Evolutionary conservation across 2,797 vertebrate genomes (phyloP), one percentile per base, ranked within the genome.

Genomic region (Sus cebifrons): DNA sequence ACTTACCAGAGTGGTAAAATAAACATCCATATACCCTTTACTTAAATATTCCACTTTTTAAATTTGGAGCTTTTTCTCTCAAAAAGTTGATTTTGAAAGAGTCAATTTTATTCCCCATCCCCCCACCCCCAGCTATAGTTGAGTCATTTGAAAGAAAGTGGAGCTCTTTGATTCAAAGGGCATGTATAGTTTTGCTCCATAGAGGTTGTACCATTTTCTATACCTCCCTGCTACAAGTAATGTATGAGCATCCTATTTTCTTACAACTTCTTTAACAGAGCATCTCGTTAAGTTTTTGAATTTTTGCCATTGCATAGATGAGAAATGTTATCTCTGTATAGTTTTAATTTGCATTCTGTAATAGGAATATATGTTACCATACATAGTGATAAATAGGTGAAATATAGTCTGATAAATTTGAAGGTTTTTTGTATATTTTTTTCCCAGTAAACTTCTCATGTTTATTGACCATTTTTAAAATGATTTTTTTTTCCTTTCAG

Each of bases 71-170:
- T 83, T 86, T 56, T 75, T 56, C 32, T 89, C 12, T 96, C 49
- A 82, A 68, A 91, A 62, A 74, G 68, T 75, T 75, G n/a, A 90
- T 90, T 86, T 94, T 93, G 81, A 86, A 79, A 75, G 58, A 58
- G n/a, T 73, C 49, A 91, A 6, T 78, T 58, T 79, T 58, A 15
- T 79, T 78, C 3, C n/a, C 32, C 18, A 58, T 20, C 20, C 18
- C 20, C 23, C 29, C 27, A 20, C 49, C 36, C 25, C 20, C 12
- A 58, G 54, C 10, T 78, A 67, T 73, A 89, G 58, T 17, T 56
- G 20, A 89, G 64, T 44, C n/a, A 67, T 77, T 83, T 91, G 64
- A 60, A 71, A 93, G 17, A 83, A 92, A 78, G 58, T 65, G 20
- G 36, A 82, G 79, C 73, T 67, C 73, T 21, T 68, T 84, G 2